These are phyloP conservation scores for Oryzaephilus surinamensis DNA, from an alignment of 1,140 invertebrate genomes.

Conservation along the genomic window DNA sequence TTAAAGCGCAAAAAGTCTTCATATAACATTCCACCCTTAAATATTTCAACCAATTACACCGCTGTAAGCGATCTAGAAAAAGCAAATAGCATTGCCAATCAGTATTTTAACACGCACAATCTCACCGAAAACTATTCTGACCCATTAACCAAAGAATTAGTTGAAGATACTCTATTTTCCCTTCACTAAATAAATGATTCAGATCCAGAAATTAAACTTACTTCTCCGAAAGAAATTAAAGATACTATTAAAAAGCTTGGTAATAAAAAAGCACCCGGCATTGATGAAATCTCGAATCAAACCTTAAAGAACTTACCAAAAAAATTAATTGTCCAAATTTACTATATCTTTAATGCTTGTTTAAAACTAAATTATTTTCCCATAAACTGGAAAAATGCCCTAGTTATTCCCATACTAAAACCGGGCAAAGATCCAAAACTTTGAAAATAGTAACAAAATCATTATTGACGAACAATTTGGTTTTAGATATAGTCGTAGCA, in stretches of 20 bases:
- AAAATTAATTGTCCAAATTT: constrained; percentile 3
- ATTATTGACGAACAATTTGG: constrained; percentile 9
- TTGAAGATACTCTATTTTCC: too few relatives aligned
- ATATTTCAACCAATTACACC: too few relatives aligned
- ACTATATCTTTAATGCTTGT: constrained; percentile 20
- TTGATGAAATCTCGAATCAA: constrained; percentile 4
- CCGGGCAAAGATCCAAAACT: constrained; percentile 20
- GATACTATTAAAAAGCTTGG: not conserved
- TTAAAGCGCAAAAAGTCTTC: too few relatives aligned
- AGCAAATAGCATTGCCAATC: too few relatives aligned
- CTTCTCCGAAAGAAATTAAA: not conserved
- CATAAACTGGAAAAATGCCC: constrained; percentile 30
- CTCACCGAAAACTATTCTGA: too few relatives aligned
- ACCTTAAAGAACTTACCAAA: constrained; percentile 7
- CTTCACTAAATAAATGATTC: too few relatives aligned
- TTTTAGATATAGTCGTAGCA: not conserved
- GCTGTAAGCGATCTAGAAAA: too few relatives aligned
- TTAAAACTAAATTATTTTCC: constrained; percentile 29
- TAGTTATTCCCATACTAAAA: constrained; percentile 32
- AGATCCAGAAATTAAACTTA: not conserved
- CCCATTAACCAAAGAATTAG: too few relatives aligned
- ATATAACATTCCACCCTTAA: too few relatives aligned
- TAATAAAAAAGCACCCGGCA: constrained; percentile 12
- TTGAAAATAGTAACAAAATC: not conserved
- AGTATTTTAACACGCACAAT: too few relatives aligned